A percentile compares a stretch with the other conserved stretches of the same genome.
phyloP scores from a whole-genome alignment of 2,113 vertebrate genomes.

The Strix uralensis region DNA sequence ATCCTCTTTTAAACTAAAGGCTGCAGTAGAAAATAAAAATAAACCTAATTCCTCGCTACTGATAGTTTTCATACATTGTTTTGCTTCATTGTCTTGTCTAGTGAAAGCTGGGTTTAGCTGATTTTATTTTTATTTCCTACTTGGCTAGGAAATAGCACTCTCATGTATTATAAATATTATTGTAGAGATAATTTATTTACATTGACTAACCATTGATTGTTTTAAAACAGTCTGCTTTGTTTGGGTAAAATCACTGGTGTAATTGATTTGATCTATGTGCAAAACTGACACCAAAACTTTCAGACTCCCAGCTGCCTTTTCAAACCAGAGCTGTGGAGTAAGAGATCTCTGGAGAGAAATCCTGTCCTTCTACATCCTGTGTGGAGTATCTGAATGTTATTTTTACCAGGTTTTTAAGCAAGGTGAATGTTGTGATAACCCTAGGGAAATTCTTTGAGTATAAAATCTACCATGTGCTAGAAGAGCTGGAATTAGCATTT shows the following conservation, averaged over 20 bases:
- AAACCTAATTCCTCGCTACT: background rate
- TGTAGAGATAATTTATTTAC: background rate
- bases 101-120: background rate
- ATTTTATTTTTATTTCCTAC: background rate
- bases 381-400: background rate
- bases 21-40: constrained; percentile 4
- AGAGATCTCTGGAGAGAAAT: background rate
- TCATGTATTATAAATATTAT: constrained; percentile 12
- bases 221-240: constrained; percentile 28
- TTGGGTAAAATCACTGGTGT: background rate
- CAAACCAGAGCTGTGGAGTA: background rate
- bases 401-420: background rate
- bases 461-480: background rate
- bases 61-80: background rate
- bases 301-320: background rate
- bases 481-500: background rate
- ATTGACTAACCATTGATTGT: background rate
- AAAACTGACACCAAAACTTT: background rate
- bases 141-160: background rate
- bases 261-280: background rate
- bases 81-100: background rate
- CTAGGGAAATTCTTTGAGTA: background rate
- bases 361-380: accelerated
- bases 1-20: background rate
- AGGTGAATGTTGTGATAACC: background rate